Evolutionary conservation across 2,113 vertebrate species (phyloP), one percentile per base, ranked within the genome.

Genomic region (Siphamia tubifer): DNA sequence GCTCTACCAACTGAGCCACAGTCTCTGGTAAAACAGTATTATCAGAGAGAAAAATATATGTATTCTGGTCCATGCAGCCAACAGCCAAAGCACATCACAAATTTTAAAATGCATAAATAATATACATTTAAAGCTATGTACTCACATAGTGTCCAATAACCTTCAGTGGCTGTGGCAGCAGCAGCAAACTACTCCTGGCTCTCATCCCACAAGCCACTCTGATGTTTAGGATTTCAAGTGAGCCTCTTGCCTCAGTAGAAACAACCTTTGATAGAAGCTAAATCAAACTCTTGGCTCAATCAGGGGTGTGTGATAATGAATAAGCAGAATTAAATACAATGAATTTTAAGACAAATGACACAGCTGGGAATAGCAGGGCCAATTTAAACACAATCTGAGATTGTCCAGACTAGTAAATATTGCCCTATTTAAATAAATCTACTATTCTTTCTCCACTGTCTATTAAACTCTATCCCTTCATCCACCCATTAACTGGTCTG

Each of bases 401-500:
- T 16, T 43, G 75, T 68, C 56, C 77, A 72, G 62, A 62, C 20
- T 39, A 57, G 83, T 69, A 88, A 87, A 85, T 81, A 76, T 77
- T 69, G 61, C 28, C 36, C 55, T 5, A 28, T 75, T 86, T 76
- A 66, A 88, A 87, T 74, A 68, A 69, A 66, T 74, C 57, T 32
- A 34, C 52, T 17, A 30, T 64, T 81, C 38, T 44, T 61, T 27
- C 74, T 36, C 6, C 6, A 1, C 49, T 54, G 52, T 61, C 69
- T 76, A 82, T 87, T 83, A 79, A 81, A 74, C 35, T 16, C 60
- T 84, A 85, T 89, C 87, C 68, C 62, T 68, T 77, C 66, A 89
- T 86, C 83, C 86, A 28, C 49, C 77, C 76, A 83, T 90, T 89
- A 88, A 84, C 78, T 45, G 45, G 68, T 42, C 80, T 86, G 87